phyloP scores from a whole-genome alignment of 2,113 vertebrate species.

The Gopherus flavomarginatus region DNA sequence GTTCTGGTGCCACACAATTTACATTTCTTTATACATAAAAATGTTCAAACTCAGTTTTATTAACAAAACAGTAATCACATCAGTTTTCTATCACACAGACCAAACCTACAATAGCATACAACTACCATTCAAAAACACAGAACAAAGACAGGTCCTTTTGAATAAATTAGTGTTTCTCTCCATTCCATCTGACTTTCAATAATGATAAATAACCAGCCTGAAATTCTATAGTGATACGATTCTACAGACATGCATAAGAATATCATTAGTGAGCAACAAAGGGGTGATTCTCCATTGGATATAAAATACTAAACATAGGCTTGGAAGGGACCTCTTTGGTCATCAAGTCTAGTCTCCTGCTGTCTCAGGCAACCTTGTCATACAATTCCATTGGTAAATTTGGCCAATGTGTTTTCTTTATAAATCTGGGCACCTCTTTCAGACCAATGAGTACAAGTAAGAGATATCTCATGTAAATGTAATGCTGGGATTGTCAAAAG shows the following conservation, averaged over 20 bases:
- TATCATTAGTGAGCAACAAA: neutral
- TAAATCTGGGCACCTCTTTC: rapidly evolving
- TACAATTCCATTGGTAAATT: neutral
- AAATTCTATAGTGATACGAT: neutral
- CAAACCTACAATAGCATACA: neutral
- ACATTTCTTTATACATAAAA: neutral
- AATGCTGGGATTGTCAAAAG: neutral
- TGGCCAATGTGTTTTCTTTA: neutral
- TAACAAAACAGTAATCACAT: neutral
- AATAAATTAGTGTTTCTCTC: neutral
- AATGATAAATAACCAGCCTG: neutral
- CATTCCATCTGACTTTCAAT: neutral
- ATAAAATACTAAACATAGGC: neutral
- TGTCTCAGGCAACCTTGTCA: neutral
- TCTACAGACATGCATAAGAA: neutral
- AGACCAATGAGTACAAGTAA: neutral
- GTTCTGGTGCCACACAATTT: neutral
- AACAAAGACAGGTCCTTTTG: neutral
- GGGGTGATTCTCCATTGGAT: neutral
- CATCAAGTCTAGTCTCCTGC: neutral
- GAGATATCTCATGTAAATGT: neutral
- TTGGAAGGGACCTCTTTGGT: neutral
- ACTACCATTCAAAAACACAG: neutral
- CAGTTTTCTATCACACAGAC: neutral
- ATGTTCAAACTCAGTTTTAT: neutral